phyloP scores from a whole-genome alignment of 2,113 vertebrate species.

The Probosciger aterrimus region DNA sequence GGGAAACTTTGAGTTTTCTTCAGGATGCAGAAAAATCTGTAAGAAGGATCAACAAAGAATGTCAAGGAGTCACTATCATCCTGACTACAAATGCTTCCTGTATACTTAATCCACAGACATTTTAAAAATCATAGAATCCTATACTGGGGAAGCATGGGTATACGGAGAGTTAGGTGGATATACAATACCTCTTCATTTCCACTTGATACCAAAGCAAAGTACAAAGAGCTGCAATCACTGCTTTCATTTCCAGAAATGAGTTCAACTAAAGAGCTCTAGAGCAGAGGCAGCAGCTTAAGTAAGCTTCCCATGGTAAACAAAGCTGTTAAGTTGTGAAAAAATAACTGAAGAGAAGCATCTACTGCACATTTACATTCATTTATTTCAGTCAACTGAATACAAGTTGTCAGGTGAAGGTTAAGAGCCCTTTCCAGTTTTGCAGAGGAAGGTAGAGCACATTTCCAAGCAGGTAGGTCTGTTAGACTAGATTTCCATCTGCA shows the following conservation, averaged over 20 bases:
- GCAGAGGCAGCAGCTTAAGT: not conserved
- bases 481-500: not conserved
- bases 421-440: not conserved
- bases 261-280: not conserved
- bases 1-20: not conserved
- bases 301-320: not conserved
- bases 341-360: not conserved
- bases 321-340: not conserved
- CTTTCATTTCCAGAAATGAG: not conserved
- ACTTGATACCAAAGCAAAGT: not conserved
- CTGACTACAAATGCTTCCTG: not conserved
- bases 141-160: not conserved
- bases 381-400: not conserved
- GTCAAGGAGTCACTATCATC: not conserved
- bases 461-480: not conserved
- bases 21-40: not conserved
- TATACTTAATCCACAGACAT: not conserved
- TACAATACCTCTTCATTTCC: not conserved
- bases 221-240: not conserved
- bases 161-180: rapidly evolving
- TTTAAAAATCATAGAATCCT: not conserved
- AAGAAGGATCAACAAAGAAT: not conserved
- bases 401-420: not conserved
- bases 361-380: not conserved
- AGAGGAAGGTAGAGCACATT: not conserved